A percentile compares a stretch with the other conserved stretches of the same genome.
These are phyloP conservation scores for Gopherus flavomarginatus DNA, from an alignment of 2,113 vertebrate species.

Conservation along the genomic window DNA sequence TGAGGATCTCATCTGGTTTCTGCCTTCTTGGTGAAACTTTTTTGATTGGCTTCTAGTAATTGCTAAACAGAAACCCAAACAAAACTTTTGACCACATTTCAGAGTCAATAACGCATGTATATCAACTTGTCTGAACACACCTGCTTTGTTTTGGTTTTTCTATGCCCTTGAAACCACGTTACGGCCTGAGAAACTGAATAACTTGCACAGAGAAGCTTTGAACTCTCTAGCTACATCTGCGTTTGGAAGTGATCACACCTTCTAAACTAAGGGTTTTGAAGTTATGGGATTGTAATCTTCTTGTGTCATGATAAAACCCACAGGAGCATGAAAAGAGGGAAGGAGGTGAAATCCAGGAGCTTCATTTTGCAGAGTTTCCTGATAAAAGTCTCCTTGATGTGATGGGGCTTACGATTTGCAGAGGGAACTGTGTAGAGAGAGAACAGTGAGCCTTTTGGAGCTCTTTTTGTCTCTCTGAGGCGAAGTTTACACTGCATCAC, in stretches of 20 bases:
- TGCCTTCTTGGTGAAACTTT: background rate
- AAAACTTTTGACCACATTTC: background rate
- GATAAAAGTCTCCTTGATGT: background rate
- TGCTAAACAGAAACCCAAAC: conserved; percentile 1
- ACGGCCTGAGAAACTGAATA: background rate
- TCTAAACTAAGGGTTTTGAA: background rate
- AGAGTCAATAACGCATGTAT: background rate
- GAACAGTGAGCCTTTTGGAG: background rate
- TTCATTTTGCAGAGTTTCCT: background rate
- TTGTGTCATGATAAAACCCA: background rate
- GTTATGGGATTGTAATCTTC: background rate
- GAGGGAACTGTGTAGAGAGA: background rate
- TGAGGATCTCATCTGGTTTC: background rate
- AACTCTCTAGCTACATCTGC: background rate
- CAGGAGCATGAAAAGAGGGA: background rate
- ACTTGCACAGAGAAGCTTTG: background rate
- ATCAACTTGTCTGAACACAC: background rate
- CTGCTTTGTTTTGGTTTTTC: background rate
- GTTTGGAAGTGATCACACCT: background rate
- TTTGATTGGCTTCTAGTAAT: background rate
- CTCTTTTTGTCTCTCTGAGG: background rate
- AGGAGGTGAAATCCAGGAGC: background rate
- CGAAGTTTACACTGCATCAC: background rate
- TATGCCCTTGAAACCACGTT: background rate
- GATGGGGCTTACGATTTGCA: background rate